These are phyloP conservation scores for Pedetes capensis DNA, from an alignment of 2,113 vertebrate species.

Conservation along the genomic window DNA sequence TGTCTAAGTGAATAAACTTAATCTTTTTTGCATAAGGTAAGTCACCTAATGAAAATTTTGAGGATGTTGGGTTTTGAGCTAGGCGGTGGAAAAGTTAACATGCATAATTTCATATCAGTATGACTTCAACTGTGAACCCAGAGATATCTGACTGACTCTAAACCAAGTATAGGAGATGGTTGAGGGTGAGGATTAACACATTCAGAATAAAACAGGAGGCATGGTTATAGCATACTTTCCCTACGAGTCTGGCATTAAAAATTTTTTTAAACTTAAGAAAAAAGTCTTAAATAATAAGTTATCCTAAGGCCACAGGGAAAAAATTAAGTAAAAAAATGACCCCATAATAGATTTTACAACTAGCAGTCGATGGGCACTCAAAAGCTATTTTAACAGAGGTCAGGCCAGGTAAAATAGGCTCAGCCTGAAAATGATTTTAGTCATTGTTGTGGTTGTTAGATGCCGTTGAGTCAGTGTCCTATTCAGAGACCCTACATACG, in stretches of 20 bases:
- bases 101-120: not conserved
- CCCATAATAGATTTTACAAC: not conserved
- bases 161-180: rapidly evolving
- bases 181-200: not conserved
- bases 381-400: not conserved
- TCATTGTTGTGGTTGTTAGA: no score
- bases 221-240: not conserved
- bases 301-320: not conserved
- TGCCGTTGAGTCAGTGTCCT: no score
- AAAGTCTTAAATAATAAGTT: not conserved
- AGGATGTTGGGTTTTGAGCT: not conserved
- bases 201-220: not conserved
- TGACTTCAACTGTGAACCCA: not conserved
- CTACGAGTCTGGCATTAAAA: not conserved
- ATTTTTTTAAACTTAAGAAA: not conserved
- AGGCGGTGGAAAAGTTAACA: not conserved
- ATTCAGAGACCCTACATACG: no score
- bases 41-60: not conserved
- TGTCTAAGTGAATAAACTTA: not conserved
- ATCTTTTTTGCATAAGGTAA: not conserved
- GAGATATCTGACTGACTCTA: not conserved
- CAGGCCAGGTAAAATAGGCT: not conserved
- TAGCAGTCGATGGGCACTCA: not conserved
- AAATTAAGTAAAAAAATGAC: not conserved
- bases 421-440: not conserved